These are phyloP conservation scores for Melieria crassipennis DNA, from an alignment of 2,888 invertebrate genomes.

Conservation along the genomic window DNA sequence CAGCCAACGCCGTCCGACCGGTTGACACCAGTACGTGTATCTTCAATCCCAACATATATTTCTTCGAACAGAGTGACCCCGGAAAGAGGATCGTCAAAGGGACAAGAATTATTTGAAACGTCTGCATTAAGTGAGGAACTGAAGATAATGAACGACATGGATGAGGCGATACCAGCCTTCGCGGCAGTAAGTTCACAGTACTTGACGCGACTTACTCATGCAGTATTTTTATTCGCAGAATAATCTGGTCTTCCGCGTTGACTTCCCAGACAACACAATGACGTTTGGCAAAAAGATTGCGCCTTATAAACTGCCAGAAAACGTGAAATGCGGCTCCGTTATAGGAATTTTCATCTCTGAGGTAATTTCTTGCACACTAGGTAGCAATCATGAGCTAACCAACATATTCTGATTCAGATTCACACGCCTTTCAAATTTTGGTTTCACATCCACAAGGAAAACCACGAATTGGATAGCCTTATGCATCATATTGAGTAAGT, in stretches of 20 bases:
- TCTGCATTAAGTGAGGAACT: slow-evolving; percentile 2
- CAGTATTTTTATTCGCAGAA: slow-evolving; percentile 46
- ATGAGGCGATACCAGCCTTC: slow-evolving; percentile 56
- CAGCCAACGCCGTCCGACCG: neutral
- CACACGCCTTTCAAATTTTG: slow-evolving; percentile 56
- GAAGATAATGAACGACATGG: slow-evolving; percentile 37
- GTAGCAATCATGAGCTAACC: neutral
- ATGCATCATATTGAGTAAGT: slow-evolving; percentile 55
- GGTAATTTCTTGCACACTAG: slow-evolving; percentile 36
- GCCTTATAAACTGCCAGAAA: slow-evolving; percentile 29
- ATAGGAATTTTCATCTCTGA: slow-evolving; percentile 50
- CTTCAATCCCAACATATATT: neutral
- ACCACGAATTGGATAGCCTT: slow-evolving; percentile 49
- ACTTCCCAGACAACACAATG: slow-evolving; percentile 53
- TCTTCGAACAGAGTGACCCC: neutral
- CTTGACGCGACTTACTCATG: neutral
- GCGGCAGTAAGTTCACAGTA: slow-evolving; percentile 51
- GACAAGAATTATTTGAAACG: neutral
- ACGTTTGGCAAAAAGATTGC: slow-evolving; percentile 47
- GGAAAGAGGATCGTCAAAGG: neutral
- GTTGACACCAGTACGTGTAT: neutral
- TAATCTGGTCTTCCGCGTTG: slow-evolving; percentile 50
- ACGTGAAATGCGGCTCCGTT: slow-evolving; percentile 38
- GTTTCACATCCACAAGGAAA: slow-evolving; percentile 53
- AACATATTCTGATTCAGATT: slow-evolving; percentile 41